phyloP scores from a whole-genome alignment of 1,140 invertebrate genomes.

The Lasioglossum albipes region DNA sequence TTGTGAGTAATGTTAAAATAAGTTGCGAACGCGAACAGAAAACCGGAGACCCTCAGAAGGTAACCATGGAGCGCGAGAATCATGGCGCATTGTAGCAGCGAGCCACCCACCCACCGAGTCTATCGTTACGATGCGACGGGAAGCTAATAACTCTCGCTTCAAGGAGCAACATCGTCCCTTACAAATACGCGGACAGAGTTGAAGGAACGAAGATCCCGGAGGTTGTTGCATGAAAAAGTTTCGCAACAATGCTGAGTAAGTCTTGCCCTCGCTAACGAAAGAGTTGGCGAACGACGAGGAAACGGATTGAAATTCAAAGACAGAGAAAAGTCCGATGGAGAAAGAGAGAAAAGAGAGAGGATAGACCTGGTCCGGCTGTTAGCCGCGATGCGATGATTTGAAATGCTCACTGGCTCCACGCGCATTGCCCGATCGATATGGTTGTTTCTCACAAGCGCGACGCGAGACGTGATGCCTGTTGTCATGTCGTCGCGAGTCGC shows the following conservation, averaged over 20 bases:
- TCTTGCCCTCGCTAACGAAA: conserved; percentile 37
- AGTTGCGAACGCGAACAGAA: neutral
- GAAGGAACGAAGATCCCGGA: neutral
- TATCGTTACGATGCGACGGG: conserved; percentile 25
- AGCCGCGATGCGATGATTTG: conserved; percentile 52
- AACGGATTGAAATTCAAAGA: neutral
- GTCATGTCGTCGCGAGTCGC: neutral
- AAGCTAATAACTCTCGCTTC: conserved; percentile 50
- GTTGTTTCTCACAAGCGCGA: conserved; percentile 55
- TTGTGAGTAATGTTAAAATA: no score
- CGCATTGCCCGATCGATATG: conserved; percentile 60
- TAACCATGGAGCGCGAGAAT: neutral
- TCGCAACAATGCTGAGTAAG: conserved; percentile 69
- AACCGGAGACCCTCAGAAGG: neutral
- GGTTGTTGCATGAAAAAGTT: conserved; percentile 66
- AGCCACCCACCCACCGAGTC: neutral
- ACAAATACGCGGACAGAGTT: conserved; percentile 2
- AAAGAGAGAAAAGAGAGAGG: neutral
- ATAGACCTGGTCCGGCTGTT: neutral
- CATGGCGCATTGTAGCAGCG: neutral
- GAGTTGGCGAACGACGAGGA: neutral
- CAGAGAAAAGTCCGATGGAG: no score
- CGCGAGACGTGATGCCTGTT: conserved; percentile 48
- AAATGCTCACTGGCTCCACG: conserved; percentile 43
- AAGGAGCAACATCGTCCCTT: conserved; percentile 5